A percentile compares a stretch with the other conserved stretches of the same genome.
Conservation (phyloP, 2,113 vertebrate species). For the Leuciscus idus region DNA sequence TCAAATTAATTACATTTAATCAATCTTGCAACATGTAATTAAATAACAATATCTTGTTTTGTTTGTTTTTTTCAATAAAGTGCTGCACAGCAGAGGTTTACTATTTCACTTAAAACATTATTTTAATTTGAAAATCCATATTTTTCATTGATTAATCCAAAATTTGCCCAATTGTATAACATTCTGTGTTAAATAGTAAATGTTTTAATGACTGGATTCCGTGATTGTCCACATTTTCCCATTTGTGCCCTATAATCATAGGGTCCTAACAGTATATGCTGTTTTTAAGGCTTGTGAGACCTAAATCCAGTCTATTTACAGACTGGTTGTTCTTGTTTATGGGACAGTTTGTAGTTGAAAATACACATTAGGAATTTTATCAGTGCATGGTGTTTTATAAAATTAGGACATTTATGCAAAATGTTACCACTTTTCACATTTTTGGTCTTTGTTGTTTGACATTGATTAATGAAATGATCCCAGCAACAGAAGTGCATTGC, state of each 20-base stretch:
- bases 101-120: neutral
- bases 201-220: neutral
- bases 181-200: neutral
- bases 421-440: neutral
- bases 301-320: neutral
- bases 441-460: neutral
- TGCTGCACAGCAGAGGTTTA: neutral
- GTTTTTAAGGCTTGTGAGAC: neutral
- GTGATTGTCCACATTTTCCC: neutral
- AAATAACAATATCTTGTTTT: neutral
- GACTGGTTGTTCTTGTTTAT: neutral
- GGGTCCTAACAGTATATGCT: neutral
- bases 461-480: neutral
- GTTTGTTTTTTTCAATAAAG: neutral
- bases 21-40: neutral
- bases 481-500: neutral
- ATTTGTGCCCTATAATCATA: too few species aligned
- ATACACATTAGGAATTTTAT: neutral
- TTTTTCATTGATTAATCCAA: neutral
- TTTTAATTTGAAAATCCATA: neutral
- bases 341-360: neutral
- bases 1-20: neutral
- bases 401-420: neutral
- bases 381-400: neutral
- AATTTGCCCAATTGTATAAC: neutral